Base-by-base conservation (phyloP, 2,797 vertebrate genomes). In the Eremophila alpestris region DNA sequence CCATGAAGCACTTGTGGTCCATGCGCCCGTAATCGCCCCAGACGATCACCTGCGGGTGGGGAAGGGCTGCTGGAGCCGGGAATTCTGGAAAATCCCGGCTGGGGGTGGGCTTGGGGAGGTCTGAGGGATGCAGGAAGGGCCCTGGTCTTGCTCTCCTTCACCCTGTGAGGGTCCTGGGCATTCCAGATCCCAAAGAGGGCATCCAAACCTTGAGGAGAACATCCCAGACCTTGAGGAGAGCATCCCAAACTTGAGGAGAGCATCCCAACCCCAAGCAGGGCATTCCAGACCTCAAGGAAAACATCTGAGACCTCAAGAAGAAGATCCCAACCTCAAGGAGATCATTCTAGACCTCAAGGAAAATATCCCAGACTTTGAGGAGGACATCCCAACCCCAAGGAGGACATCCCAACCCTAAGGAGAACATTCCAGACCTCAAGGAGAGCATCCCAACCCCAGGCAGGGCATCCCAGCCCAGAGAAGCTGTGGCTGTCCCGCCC, bases 1-100 rank as follows among this genome's bases (percentile, higher is more conserved):
- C 99, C 99, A 99, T 99, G 99, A 99, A 99, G 98, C 99, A 99
- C 98, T 99, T 99, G 98, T 99, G 98, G 98, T 99, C 99, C 99
- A 99, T 99, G 94, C 99, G 99, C 64, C 99, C 99, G 2, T 99
- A 99, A 95, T 99, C 99, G 22, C 99, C 99, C 99, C 99, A 99
- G 68, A 99, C 99, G 17, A 99, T 99, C 95, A 99, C 99, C 99
- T 99, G 93, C 0, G 46, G 73, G 87, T 43, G 80, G 48, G 78
- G 81, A 3, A 18, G 6, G 46, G 49, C 0, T 2, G 4, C 7
- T 32, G 48, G 45, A 21, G 34, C 40, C 16, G 75, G 46, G 6
- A 10, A 21, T 6, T 7, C 40, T 0, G 2, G 46, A 63, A 30
- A 26, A 75, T 4, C 14, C 19, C 46, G 0, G 11, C 54, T 1